Evolutionary conservation across 1,140 invertebrate genomes (phyloP).

Genomic region (Cydia fagiglandana): DNA sequence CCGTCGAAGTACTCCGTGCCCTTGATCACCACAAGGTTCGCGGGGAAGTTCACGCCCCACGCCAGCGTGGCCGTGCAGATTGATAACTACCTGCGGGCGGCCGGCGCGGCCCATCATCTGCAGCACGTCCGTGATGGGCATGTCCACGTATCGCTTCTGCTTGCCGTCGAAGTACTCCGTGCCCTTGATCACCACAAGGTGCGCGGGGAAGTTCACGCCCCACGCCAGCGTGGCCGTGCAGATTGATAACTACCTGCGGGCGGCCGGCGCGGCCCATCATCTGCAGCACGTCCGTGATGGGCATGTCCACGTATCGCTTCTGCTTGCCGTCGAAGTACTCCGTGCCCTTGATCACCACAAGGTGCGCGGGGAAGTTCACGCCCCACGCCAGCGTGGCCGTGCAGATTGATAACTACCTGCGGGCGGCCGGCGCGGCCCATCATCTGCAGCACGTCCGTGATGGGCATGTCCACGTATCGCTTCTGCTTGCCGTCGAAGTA

Average conservation of each 20-base stretch:
- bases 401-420: conserved; percentile 85
- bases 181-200: conserved; percentile 85
- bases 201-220: conserved; percentile 99
- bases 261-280: conserved; percentile 99
- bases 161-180: conserved; percentile 99
- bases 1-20: conserved; percentile 99
- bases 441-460: conserved; percentile 99
- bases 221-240: conserved; percentile 98
- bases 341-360: conserved; percentile 88
- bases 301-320: conserved; percentile 99
- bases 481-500: conserved; percentile 98
- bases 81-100: conserved; percentile 84
- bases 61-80: conserved; percentile 98
- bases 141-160: conserved; percentile 97
- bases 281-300: conserved; percentile 98
- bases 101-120: conserved; percentile 99
- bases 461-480: conserved; percentile 99
- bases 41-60: conserved; percentile 99
- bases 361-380: conserved; percentile 96
- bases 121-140: conserved; percentile 99
- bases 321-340: conserved; percentile 99
- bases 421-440: conserved; percentile 98
- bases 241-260: conserved; percentile 85
- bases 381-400: conserved; percentile 99
- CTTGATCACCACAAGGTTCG: conserved; percentile 84